These are phyloP conservation scores for Liasis olivaceus DNA, from an alignment of 2,797 vertebrate genomes.

Conservation along the genomic window DNA sequence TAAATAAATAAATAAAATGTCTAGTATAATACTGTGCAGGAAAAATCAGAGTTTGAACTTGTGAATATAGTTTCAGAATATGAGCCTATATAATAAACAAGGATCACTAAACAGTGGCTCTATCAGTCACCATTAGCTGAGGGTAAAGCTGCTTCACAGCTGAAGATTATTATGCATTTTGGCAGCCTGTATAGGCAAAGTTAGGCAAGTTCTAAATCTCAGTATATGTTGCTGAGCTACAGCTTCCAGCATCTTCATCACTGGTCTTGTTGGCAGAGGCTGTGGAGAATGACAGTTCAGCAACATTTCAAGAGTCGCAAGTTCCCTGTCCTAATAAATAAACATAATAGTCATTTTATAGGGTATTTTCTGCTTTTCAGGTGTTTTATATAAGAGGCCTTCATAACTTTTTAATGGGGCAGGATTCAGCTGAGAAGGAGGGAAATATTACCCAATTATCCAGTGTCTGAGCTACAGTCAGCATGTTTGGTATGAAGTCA, in stretches of 20 bases:
- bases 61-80: not conserved
- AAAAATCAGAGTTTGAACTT: not conserved
- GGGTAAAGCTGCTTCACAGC: not conserved
- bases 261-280: not conserved
- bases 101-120: not conserved
- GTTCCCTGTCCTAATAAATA: not conserved
- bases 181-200: not conserved
- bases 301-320: not conserved
- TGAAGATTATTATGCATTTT: not conserved
- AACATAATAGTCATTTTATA: not conserved
- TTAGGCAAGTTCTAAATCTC: not conserved
- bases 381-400: not conserved
- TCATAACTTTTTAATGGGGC: not conserved
- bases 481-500: not conserved
- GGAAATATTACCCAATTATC: not conserved
- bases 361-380: not conserved
- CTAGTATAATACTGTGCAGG: rapidly evolving
- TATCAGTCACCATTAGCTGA: not conserved
- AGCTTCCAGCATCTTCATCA: not conserved
- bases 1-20: not conserved
- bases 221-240: not conserved
- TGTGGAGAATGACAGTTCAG: not conserved
- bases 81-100: not conserved
- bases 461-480: not conserved
- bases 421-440: not conserved